Base-by-base conservation (phyloP, 1,140 invertebrate species). In the Trachelipus rathkii region DNA sequence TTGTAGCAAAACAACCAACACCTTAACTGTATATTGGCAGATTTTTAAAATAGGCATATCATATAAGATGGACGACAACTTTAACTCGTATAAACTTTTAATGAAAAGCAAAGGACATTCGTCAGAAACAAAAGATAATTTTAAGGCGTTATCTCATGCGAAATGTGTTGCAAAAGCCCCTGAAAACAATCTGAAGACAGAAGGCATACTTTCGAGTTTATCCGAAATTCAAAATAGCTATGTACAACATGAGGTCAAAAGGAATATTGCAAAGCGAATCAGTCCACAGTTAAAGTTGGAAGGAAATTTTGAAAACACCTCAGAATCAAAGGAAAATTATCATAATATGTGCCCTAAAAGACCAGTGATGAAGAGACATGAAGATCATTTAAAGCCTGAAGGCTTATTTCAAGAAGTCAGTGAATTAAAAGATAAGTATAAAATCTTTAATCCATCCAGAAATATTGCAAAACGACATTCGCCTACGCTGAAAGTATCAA, bases 161-260 rank as follows among this genome's bases (percentile, higher is more conserved):
- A 75, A 53, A 68, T 19, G 44, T 9, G 67, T 75, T 43, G 73
- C 73, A 7, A 67, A 75, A 53, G 21, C 46, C 15, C 73, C 53
- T 24, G 45, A 11, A 46, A 66, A 67, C 19, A 45, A 44, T 7
- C 71, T 79, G 24, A 77, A 76, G 11, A 66, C 76, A 2, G 78
- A 79, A 71, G 73, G 73, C 19, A 44, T 15, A 43, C 67, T 75
- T 45, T 46, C 53, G 0, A 67, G 67, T 11, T 10, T 75, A 7
- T 75, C 73, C 13, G 73, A 75, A 75, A 53, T 75, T 43, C 50
- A n/a, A 10, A 53, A 68, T 43, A 73, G 23, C 15, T 73, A 45
- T 46, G 50, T 6, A 73, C 43, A 45, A 44, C 23, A n/a, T 9
- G 19, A 73, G 50, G 6, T 19, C 43, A 50, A 10, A 11, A 45